Percentiles rank a stretch among this genome's conserved stretches.
Evolutionary conservation across 2,888 invertebrate genomes (phyloP).

Genomic region (Apodemia zela): DNA sequence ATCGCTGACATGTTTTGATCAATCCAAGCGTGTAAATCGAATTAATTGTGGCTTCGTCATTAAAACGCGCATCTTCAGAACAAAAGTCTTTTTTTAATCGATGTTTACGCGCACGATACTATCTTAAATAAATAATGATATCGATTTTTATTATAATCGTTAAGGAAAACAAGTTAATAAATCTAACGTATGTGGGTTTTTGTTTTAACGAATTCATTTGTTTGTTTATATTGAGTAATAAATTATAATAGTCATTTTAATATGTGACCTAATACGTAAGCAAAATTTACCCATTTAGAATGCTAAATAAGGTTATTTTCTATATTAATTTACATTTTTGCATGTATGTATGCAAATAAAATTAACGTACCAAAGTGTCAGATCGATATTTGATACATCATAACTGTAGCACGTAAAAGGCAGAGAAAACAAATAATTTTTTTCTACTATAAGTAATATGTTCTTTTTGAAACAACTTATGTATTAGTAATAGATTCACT

Average conservation of each 20-base stretch:
- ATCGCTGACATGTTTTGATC: conserved; percentile 67
- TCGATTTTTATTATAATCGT: conserved; percentile 29
- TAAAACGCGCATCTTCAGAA: conserved; percentile 44
- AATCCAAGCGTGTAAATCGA: conserved; percentile 73
- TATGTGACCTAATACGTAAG: not conserved
- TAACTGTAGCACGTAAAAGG: no score
- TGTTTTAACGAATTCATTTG: conserved; percentile 4
- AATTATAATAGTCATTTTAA: conserved; percentile 7
- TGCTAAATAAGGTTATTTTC: no score
- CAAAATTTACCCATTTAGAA: no score
- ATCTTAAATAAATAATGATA: conserved; percentile 33
- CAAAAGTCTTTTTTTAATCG: conserved; percentile 32
- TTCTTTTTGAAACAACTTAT: no score
- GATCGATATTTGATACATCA: no score
- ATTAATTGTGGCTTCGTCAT: conserved; percentile 57
- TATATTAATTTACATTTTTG: no score
- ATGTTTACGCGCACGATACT: conserved; percentile 28
- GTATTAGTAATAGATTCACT: no score
- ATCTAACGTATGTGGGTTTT: conserved; percentile 15
- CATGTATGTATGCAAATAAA: no score
- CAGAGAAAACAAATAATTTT: no score
- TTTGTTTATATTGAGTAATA: not conserved
- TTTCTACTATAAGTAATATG: no score
- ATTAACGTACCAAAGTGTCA: no score
- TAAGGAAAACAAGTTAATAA: conserved; percentile 30